A percentile compares a stretch with the other conserved stretches of the same genome.
Evolutionary conservation across 1,140 invertebrate species (phyloP).

Genomic region (Drosophila azteca): DNA sequence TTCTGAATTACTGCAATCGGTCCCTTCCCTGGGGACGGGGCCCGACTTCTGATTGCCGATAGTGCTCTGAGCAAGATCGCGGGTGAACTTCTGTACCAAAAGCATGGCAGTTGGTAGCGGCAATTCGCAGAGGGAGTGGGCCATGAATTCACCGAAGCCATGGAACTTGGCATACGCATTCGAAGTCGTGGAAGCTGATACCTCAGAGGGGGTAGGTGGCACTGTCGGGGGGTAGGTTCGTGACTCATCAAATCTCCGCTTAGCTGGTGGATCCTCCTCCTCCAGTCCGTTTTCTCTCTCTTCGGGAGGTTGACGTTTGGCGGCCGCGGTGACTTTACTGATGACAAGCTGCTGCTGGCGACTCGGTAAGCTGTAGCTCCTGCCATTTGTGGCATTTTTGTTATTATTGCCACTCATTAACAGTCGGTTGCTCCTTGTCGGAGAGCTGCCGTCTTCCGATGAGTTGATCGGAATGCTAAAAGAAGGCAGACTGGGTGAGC

Average conservation of each 20-base stretch:
- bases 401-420: constrained; percentile 22
- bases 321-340: constrained; percentile 30
- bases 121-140: constrained; percentile 73
- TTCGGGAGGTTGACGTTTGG: constrained; percentile 2
- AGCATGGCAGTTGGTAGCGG: constrained; percentile 62
- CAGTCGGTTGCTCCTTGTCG: constrained; percentile 21
- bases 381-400: constrained; percentile 46
- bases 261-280: constrained; percentile 10
- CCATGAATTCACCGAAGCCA: constrained; percentile 80
- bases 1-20: constrained; percentile 39
- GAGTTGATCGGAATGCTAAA: constrained; percentile 56
- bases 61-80: constrained; percentile 68
- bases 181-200: constrained; percentile 8
- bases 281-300: neutral
- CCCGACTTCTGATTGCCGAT: constrained; percentile 19
- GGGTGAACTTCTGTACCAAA: constrained; percentile 77
- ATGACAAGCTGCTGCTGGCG: constrained; percentile 51
- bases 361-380: constrained; percentile 18
- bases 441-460: constrained; percentile 20
- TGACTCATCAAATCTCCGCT: neutral
- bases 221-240: no score
- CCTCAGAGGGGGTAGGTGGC: neutral
- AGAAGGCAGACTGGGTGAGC: neutral
- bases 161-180: constrained; percentile 66
- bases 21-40: constrained; percentile 8